Evolutionary conservation across 2,888 invertebrate species (phyloP), one percentile per base, ranked within the genome.

Genomic region (Gymnosoma rotundatum): DNA sequence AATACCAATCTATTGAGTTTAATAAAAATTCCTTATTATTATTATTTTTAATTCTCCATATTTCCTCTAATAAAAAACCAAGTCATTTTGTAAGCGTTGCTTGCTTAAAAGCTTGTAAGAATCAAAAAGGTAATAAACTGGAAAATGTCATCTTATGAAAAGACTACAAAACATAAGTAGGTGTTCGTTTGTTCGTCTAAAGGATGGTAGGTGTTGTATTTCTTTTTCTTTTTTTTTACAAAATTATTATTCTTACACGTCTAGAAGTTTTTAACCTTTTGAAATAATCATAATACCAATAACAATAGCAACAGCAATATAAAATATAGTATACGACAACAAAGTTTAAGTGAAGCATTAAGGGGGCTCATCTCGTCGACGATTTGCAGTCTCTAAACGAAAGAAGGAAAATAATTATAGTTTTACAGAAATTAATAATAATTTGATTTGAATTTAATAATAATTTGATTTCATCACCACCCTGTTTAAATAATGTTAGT

Each of bases 251-350:
- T 64, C 45, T 66, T 66, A 58, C 18, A 58, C 16, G 61, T 32
- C 36, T 38, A 67, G 18, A 76, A 67, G 76, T 67, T 76, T 78
- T 69, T 78, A 78, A 84, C 80, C 83, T 84, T 84, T 84, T 58
- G 73, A 63, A 56, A 75, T 16, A 58, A 79, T 38, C 48, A 58
- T 52, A 74, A 74, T 54, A 76, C 58, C 20, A 74, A 50, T 36
- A 70, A 42, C 21, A 20, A 54, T 20, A 64, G 9, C 61, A 63
- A 63, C 54, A 56, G 7, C 48, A 25, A 50, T 48, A 69, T 52
- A 32, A 20, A 21, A 64, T 54, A 76, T 79, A 25, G 38, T 21
- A 73, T 58, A 73, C 36, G 56, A 72, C n/a, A 61, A 50, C 32
- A 70, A 60, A 64, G 64, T 78, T 45, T 16, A 18, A 20, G 10